Evolutionary conservation across 2,797 vertebrate genomes (phyloP).

Genomic region (Molossus molossus): DNA sequence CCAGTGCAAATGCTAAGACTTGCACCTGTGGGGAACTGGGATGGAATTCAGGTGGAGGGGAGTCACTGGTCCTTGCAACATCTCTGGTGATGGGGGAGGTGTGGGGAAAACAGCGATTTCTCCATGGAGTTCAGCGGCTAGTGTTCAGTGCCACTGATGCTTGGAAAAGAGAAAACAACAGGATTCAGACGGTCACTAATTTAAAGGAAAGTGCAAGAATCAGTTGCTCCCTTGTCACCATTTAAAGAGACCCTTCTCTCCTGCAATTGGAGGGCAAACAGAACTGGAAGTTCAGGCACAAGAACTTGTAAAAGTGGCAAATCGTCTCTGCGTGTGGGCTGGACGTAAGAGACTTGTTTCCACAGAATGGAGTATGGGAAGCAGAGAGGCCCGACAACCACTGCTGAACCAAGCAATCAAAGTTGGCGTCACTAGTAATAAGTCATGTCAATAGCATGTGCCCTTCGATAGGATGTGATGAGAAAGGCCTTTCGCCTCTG

Average conservation of each 20-base stretch:
- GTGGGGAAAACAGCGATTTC: background rate
- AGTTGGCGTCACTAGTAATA: background rate
- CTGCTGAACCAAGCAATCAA: background rate
- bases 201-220: background rate
- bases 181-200: background rate
- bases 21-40: background rate
- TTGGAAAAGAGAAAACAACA: background rate
- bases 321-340: background rate
- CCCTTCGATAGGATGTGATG: background rate
- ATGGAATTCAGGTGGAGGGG: background rate
- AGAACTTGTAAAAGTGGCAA: background rate
- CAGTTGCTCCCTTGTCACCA: background rate
- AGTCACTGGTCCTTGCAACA: background rate
- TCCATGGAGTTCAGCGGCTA: background rate
- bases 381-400: background rate
- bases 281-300: background rate
- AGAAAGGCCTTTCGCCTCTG: background rate
- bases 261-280: background rate
- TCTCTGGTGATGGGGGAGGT: background rate
- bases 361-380: background rate
- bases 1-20: background rate
- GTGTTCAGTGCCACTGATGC: background rate
- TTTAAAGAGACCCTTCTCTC: background rate
- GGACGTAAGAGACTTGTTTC: background rate
- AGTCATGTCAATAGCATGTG: background rate